Evolutionary conservation across 2,113 vertebrate species (phyloP).

Genomic region (Tragulus kanchil): DNA sequence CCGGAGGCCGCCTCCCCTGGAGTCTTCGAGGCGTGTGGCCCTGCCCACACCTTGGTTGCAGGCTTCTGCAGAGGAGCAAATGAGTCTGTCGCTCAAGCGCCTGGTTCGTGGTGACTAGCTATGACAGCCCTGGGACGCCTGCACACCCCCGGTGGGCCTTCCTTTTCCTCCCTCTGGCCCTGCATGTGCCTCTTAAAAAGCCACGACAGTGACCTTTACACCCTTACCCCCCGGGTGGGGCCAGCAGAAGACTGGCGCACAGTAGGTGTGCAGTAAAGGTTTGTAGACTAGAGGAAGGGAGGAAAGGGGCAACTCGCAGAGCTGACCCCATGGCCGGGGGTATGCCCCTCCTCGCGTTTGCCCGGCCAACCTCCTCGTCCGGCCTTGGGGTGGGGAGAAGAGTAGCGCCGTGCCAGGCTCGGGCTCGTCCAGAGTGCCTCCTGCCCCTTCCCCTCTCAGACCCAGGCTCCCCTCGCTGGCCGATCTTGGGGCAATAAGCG

Average conservation of each 20-base stretch:
- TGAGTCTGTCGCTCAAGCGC: rapidly evolving
- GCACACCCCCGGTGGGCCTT: rapidly evolving
- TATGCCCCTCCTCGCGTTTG: rapidly evolving
- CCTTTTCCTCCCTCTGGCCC: background rate
- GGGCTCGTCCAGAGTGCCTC: background rate
- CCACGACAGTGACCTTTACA: rapidly evolving
- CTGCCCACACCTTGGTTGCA: background rate
- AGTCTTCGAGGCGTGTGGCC: background rate
- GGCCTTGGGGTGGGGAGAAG: rapidly evolving
- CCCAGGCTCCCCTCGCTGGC: background rate
- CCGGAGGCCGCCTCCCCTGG: background rate
- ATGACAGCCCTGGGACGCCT: background rate
- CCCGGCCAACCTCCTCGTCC: too few relatives aligned
- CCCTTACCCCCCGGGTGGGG: background rate
- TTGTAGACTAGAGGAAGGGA: too few relatives aligned
- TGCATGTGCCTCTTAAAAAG: background rate
- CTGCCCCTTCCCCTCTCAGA: background rate
- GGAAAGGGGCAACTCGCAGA: background rate
- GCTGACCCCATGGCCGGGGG: background rate
- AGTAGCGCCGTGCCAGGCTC: background rate
- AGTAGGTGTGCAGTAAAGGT: background rate
- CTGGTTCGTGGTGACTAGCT: background rate
- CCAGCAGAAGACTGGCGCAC: background rate
- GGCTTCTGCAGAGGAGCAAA: background rate
- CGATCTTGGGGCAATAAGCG: background rate